Percentiles rank a stretch among this genome's conserved stretches.
Conservation (phyloP, 2,888 invertebrate species). For the Laothoe populi region DNA sequence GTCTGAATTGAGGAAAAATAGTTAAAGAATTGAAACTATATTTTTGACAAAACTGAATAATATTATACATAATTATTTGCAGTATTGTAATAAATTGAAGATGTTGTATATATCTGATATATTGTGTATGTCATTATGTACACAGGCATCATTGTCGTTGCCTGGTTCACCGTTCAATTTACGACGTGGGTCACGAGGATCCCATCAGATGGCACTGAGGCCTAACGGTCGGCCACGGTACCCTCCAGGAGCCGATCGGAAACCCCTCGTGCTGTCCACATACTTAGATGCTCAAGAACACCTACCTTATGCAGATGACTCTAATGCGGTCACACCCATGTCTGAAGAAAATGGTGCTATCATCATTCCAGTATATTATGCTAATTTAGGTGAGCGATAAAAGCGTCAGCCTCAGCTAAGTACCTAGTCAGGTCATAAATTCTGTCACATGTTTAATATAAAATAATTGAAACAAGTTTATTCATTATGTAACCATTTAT, state of each 20-base stretch:
- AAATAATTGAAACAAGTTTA: no score
- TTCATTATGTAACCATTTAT: no score
- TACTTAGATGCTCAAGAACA: conserved; percentile 97
- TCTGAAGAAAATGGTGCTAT: conserved; percentile 98
- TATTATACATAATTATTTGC: conserved; percentile 8
- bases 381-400: conserved; percentile 88
- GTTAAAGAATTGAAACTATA: conserved; percentile 35
- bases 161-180: conserved; percentile 98
- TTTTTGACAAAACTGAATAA: conserved; percentile 8
- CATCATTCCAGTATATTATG: conserved; percentile 95
- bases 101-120: background rate
- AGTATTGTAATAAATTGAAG: background rate
- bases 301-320: conserved; percentile 98
- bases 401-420: background rate
- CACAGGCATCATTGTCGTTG: conserved; percentile 97
- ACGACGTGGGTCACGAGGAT: conserved; percentile 94
- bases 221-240: conserved; percentile 91
- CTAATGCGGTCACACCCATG: conserved; percentile 98
- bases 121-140: conserved; percentile 31
- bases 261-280: conserved; percentile 96
- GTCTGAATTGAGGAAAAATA: conserved; percentile 81
- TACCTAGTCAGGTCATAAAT: background rate
- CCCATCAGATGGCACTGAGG: conserved; percentile 95
- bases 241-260: conserved; percentile 94
- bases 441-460: no score